These are phyloP conservation scores for Cactoblastis cactorum DNA, from an alignment of 2,888 invertebrate species.

Conservation along the genomic window DNA sequence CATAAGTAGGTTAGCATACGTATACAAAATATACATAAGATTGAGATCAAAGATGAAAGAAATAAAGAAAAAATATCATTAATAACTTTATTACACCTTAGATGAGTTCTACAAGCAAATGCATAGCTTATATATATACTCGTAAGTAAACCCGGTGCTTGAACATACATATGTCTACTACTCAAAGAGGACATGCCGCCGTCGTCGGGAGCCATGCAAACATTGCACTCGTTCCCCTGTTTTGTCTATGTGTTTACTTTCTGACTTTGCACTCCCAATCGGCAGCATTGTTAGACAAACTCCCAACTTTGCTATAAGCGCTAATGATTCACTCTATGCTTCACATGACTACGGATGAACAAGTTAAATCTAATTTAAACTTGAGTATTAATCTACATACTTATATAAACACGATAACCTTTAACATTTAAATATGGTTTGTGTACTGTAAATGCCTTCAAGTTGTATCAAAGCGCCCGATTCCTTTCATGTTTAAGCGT, in stretches of 20 bases:
- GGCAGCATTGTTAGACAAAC: slow-evolving; percentile 43
- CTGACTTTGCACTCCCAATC: slow-evolving; percentile 47
- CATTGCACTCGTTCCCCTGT: slow-evolving; percentile 31
- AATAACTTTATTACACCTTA: too few relatives aligned
- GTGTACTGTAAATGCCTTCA: slow-evolving; percentile 17
- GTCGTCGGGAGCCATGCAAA: slow-evolving; percentile 12
- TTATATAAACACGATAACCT: slow-evolving; percentile 6
- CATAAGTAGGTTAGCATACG: too few relatives aligned
- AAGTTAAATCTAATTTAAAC: not conserved
- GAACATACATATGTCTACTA: not conserved
- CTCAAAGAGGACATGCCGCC: slow-evolving; percentile 25
- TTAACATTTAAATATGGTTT: slow-evolving; percentile 3
- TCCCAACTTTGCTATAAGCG: slow-evolving; percentile 18
- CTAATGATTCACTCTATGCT: not conserved
- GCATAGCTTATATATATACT: too few relatives aligned
- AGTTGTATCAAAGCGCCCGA: slow-evolving; percentile 59
- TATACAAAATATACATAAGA: too few relatives aligned
- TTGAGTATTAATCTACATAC: not conserved
- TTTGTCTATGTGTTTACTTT: slow-evolving; percentile 42
- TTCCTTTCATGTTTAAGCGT: slow-evolving; percentile 60
- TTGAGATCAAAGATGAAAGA: too few relatives aligned
- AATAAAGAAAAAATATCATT: too few relatives aligned
- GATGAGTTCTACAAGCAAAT: too few relatives aligned
- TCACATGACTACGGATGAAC: not conserved
- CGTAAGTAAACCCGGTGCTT: too few relatives aligned